phyloP scores from a whole-genome alignment of 2,888 invertebrate species.

The Leptopilina drosophilae region DNA sequence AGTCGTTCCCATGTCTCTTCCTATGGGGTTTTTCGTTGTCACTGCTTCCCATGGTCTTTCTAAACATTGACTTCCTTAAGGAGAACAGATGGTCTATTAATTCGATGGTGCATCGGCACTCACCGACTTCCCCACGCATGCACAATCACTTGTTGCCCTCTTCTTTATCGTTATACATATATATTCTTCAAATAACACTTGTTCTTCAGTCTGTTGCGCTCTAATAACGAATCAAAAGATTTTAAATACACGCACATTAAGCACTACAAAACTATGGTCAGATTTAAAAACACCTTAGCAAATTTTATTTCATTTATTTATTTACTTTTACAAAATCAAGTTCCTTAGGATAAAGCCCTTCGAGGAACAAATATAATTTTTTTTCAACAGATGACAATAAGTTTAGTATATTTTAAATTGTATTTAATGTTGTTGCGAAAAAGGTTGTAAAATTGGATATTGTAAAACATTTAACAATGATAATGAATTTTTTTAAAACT shows the following conservation, averaged over 20 bases:
- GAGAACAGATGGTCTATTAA: slow-evolving; percentile 76
- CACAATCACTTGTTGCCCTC: slow-evolving; percentile 62
- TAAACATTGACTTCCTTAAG: slow-evolving; percentile 76
- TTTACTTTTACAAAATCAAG: no score
- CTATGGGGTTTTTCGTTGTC: slow-evolving; percentile 76
- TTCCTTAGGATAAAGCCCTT: no score
- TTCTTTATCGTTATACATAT: slow-evolving; percentile 59
- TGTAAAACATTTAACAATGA: no score
- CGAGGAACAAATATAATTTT: no score
- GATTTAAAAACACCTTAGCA: slow-evolving; percentile 35
- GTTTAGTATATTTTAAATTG: no score
- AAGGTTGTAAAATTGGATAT: no score
- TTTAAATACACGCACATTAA: slow-evolving; percentile 23
- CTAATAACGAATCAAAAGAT: slow-evolving; percentile 46
- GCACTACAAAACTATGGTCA: neutral
- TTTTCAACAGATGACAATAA: no score
- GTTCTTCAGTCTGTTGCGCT: slow-evolving; percentile 15
- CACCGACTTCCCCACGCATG: slow-evolving; percentile 51
- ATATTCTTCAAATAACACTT: slow-evolving; percentile 14
- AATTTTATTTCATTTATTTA: no score
- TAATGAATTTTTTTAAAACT: no score
- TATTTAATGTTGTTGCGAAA: no score
- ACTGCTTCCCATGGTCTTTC: slow-evolving; percentile 76
- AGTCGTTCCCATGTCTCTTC: slow-evolving; percentile 73
- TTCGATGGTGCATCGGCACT: slow-evolving; percentile 59